These are phyloP conservation scores for Triops longicaudatus DNA, from an alignment of 1,140 invertebrate species.

Conservation along the genomic window DNA sequence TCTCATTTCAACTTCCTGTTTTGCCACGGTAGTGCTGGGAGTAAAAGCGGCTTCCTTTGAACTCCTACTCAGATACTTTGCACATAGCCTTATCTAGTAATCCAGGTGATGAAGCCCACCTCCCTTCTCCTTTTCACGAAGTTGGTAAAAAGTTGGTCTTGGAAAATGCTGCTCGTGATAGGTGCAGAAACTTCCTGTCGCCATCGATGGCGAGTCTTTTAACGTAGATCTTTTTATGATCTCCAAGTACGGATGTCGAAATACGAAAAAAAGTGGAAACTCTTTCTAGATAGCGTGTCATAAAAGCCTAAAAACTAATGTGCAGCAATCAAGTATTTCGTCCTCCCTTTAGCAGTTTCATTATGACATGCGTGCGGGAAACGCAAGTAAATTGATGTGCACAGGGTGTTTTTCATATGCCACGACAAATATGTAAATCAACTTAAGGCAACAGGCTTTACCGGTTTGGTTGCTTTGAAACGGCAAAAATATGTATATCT, in stretches of 20 bases:
- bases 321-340: neutral
- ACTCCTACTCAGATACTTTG: neutral
- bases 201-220: neutral
- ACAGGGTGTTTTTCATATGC: neutral
- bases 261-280: neutral
- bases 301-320: constrained; percentile 9
- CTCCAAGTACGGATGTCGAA: neutral
- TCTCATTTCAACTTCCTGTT: constrained; percentile 11
- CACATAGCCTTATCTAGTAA: constrained; percentile 11
- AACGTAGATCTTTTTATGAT: neutral
- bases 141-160: neutral
- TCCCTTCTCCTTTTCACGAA: neutral
- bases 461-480: neutral
- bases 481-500: neutral
- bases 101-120: neutral
- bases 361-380: neutral
- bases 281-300: neutral
- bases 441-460: neutral
- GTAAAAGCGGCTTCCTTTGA: neutral
- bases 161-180: neutral
- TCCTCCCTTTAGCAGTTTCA: neutral
- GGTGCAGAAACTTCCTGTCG: constrained; percentile 14
- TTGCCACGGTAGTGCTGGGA: neutral
- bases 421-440: neutral
- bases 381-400: neutral